A percentile compares a stretch with the other conserved stretches of the same genome.
Conservation (phyloP, 2,113 vertebrate genomes). For the Acrocephalus kingi region DNA sequence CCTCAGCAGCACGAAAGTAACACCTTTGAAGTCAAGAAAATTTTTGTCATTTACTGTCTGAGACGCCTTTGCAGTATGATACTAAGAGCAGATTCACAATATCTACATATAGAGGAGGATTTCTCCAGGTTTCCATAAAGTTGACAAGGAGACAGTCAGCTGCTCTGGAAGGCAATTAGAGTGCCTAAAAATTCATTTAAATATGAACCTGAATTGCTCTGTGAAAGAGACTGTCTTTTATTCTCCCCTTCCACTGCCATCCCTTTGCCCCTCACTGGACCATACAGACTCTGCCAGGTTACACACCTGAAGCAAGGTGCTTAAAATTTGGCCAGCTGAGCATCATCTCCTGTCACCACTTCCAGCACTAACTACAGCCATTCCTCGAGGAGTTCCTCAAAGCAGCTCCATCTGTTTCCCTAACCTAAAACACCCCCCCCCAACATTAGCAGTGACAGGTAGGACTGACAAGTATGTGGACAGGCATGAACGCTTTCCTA, state of each 20-base stretch:
- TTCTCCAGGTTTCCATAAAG: background rate
- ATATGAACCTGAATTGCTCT: background rate
- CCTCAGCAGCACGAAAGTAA: background rate
- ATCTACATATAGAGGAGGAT: background rate
- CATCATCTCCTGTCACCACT: background rate
- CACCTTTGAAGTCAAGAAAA: background rate
- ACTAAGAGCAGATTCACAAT: background rate
- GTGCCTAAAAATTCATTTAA: background rate
- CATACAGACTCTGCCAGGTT: background rate
- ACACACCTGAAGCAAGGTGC: background rate
- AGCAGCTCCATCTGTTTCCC: conserved; percentile 24
- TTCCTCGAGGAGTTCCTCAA: background rate
- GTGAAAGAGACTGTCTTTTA: background rate
- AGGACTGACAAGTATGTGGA: conserved; percentile 18
- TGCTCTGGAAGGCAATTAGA: background rate
- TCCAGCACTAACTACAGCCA: background rate
- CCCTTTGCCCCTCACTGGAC: background rate
- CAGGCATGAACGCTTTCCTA: background rate
- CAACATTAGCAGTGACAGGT: conserved; percentile 13
- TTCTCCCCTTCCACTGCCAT: background rate
- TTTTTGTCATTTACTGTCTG: background rate
- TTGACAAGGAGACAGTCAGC: background rate
- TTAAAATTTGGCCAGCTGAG: background rate
- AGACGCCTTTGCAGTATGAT: background rate
- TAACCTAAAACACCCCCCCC: background rate